Percentiles rank a stretch among this genome's conserved stretches.
Conservation (phyloP, 2,888 invertebrate genomes). For the Dolichomitus sp. region DNA sequence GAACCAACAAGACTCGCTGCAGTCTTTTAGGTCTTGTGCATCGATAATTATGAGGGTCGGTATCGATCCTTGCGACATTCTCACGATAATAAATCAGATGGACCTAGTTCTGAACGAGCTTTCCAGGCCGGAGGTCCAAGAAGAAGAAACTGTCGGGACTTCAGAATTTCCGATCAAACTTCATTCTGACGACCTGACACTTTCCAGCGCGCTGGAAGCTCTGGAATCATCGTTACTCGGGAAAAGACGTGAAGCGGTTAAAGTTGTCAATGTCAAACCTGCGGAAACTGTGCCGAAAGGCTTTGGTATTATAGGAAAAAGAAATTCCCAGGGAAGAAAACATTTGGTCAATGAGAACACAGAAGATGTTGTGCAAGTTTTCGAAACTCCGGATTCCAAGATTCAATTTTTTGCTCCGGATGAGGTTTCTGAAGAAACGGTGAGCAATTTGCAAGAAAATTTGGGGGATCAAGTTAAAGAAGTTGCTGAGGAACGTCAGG, state of each 20-base stretch:
- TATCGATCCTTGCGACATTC: not conserved
- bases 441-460: not conserved
- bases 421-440: not conserved
- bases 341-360: conserved; percentile 10
- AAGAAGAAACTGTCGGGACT: not conserved
- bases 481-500: not conserved
- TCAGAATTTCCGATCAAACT: not conserved
- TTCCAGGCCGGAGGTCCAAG: not conserved
- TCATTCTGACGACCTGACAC: not conserved
- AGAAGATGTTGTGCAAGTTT: conserved; percentile 28
- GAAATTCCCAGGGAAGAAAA: not conserved
- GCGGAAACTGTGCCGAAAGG: not conserved
- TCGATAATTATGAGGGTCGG: not conserved
- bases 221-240: not conserved
- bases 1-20: too few relatives aligned
- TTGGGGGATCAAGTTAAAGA: not conserved
- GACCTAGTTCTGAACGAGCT: not conserved
- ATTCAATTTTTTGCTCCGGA: conserved; percentile 24
- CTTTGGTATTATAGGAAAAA: too few relatives aligned
- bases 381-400: conserved; percentile 42
- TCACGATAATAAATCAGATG: conserved; percentile 15
- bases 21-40: not conserved
- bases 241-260: not conserved
- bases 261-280: not conserved
- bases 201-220: not conserved